phyloP scores from a whole-genome alignment of 2,797 vertebrate species.

The Neoniphon sammara region DNA sequence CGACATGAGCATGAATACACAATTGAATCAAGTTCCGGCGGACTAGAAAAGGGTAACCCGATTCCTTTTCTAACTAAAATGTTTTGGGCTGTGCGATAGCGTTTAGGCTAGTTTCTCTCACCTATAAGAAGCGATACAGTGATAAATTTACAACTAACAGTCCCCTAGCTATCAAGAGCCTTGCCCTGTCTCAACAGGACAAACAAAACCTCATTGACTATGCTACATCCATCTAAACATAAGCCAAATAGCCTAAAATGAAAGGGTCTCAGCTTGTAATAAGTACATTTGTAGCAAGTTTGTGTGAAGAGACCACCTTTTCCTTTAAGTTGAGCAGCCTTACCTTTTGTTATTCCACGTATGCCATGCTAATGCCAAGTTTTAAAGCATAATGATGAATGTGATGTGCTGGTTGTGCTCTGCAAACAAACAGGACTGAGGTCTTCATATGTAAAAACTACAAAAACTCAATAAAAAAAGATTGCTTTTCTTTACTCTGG shows the following conservation, averaged over 20 bases:
- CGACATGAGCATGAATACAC: conserved; percentile 75
- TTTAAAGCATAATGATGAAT: background rate
- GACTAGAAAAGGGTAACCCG: conserved; percentile 65
- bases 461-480: no score
- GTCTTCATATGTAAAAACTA: no score
- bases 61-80: conserved; percentile 59
- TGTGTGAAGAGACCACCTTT: no score
- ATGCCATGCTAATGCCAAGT: background rate
- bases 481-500: background rate
- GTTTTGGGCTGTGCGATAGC: conserved; percentile 4
- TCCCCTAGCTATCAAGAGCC: no score
- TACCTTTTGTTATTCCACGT: no score
- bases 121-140: background rate
- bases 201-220: background rate
- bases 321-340: no score
- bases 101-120: background rate
- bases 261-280: background rate
- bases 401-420: no score
- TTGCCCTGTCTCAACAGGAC: no score
- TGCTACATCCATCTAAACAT: background rate
- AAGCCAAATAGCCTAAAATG: background rate
- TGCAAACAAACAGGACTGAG: no score
- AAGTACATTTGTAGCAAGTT: background rate
- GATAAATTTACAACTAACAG: no score
- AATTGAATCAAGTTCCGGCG: conserved; percentile 75